Evolutionary conservation across 2,797 vertebrate species (phyloP), one percentile per base, ranked within the genome.

Genomic region (Labeo calbasu): DNA sequence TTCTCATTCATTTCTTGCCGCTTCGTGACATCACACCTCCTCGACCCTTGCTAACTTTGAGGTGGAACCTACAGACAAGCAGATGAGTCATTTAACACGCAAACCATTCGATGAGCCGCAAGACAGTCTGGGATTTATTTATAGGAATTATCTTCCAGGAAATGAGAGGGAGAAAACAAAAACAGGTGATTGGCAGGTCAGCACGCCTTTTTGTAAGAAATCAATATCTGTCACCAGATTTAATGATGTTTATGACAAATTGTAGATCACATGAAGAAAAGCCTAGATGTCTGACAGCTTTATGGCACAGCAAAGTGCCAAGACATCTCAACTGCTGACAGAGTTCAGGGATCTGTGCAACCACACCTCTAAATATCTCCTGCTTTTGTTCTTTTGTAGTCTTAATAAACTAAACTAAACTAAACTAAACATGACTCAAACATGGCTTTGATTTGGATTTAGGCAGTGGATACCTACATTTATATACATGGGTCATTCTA

Each of bases 61-160:
- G 46, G 57, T 40, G n/a, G 9, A 72, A 68, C 28, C 68, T 11
- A 70, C 0, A 78, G 81, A 86, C 50, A 14, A 61, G 36, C 36
- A 46, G 17, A 40, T 78, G 63, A 72, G 66, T 78, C 13, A 59
- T 14, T 72, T 50, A 1, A 69, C 57, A 53, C 12, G 4, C 12
- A 85, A 65, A 46, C 32, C 21, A 63, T 32, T 69, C 28, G 36
- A 46, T 71, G n/a, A 59, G 51, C 36, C 40, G 15, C 36, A 50
- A 48, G 4, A 71, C 48, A 76, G 53, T 14, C 19, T 40, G 15
- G 51, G 46, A 66, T 68, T 66, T 50, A 80, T 25, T 25, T 28
- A 32, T 65, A 21, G 51, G 81, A 82, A 72, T n/a, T 69, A 46
- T 25, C 36, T 57, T 71, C 40, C 71, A 84, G 84, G 79, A 86